phyloP scores from a whole-genome alignment of 2,113 vertebrate genomes.

The Corythornis cristatus region DNA sequence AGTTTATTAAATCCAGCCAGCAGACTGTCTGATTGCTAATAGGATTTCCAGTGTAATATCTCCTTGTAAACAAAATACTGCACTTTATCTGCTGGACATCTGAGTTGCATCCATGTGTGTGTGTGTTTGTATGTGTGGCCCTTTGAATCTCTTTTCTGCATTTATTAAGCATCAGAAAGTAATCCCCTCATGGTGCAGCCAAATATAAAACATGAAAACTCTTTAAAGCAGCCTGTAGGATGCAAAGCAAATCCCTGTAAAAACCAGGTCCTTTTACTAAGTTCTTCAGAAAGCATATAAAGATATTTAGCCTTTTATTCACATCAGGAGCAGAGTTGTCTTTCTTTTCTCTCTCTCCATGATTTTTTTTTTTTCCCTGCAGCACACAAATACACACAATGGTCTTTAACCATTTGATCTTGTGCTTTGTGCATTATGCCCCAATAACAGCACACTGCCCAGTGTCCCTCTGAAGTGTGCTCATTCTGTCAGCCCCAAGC shows the following conservation, averaged over 20 bases:
- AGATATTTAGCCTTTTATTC: not conserved
- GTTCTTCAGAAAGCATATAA: not conserved
- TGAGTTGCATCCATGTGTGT: not conserved
- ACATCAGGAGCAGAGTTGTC: not conserved
- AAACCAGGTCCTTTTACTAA: not conserved
- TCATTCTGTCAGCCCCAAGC: not conserved
- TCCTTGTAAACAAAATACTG: constrained; percentile 64
- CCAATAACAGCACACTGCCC: not conserved
- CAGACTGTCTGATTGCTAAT: constrained; percentile 61
- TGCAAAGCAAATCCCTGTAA: constrained; percentile 5
- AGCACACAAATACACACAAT: not conserved
- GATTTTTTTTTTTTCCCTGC: not conserved
- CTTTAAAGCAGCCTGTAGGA: not conserved
- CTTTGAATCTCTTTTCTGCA: not conserved
- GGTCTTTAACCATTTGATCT: not conserved
- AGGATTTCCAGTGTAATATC: constrained; percentile 66
- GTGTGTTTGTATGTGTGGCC: not conserved
- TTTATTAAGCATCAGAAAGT: constrained; percentile 44
- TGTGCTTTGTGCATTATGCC: fast-evolving
- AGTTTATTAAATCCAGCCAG: constrained; percentile 60
- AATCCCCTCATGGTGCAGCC: not conserved
- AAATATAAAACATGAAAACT: constrained; percentile 25
- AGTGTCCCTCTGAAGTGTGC: not conserved
- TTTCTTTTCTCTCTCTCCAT: not conserved
- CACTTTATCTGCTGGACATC: constrained; percentile 57